Base-by-base conservation (phyloP, 2,797 vertebrate genomes). In the Bradypus variegatus region DNA sequence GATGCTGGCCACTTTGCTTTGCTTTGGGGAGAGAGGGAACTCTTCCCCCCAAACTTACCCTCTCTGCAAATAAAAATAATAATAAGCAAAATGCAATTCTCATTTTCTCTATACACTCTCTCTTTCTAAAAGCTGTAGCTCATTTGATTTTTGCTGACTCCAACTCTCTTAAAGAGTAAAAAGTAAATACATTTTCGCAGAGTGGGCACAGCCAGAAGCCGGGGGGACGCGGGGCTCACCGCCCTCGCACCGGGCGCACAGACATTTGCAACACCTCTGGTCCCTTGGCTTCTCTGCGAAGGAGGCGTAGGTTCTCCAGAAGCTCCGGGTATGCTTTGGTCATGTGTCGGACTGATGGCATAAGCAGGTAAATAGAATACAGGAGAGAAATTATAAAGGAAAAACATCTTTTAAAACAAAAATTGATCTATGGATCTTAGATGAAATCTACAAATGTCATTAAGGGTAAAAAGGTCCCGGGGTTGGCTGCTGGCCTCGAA, bases 91-190 rank as follows among this genome's bases (percentile, higher is more conserved):
- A 64, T 2, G 4, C 48, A 77, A 94, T 69, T 12, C 25, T 88
- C 72, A 76, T 84, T 76, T 79, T 81, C 86, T 86, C 79, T 88
- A 45, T n/a, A 83, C n/a, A 65, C 15, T 23, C n/a, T 76, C 33
- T 29, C 4, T 86, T 91, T 91, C 33, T 93, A 88, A 83, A 88
- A 76, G 21, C 53, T 73, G 23, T 78, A 29, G n/a, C 62, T 85
- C 60, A 7, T 58, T 21, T 27, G 18, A 13, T 13, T 91, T 89
- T 45, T 45, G 53, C 23, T 33, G 62, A 58, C 65, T 83, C 50
- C 23, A 29, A 67, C 75, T 85, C 38, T 93, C 81, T 15, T 25
- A 83, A 92, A 81, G 64, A 25, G 41, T 75, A 53, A 73, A 92
- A 91, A 82, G 62, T 79, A 76, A 76, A 83, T 27, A 33, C 25